phyloP scores from a whole-genome alignment of 2,113 vertebrate genomes.

The Sporophila hypoxantha region DNA sequence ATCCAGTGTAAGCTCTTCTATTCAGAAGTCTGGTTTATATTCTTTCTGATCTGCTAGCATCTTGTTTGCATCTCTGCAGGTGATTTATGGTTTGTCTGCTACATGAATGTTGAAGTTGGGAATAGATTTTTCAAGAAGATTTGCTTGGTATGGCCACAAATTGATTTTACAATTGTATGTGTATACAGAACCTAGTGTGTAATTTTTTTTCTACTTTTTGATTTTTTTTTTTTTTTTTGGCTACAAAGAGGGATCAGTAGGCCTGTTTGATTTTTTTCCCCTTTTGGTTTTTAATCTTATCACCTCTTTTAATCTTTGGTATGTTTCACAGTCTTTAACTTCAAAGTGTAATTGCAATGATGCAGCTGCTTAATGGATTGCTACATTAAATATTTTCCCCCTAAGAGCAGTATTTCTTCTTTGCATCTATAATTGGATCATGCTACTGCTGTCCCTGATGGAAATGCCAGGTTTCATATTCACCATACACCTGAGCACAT shows the following conservation, averaged over 20 bases:
- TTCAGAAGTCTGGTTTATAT: neutral
- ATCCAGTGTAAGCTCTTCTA: neutral
- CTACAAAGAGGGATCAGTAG: neutral
- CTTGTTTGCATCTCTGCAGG: neutral
- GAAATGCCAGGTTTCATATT: conserved; percentile 31
- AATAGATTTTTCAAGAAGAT: neutral
- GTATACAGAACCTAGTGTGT: neutral
- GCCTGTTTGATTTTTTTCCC: neutral
- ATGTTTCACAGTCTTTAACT: conserved; percentile 43
- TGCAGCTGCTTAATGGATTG: conserved; percentile 47
- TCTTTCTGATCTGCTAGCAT: neutral
- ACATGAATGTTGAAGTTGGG: neutral
- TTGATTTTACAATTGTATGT: neutral
- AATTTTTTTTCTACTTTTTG: neutral
- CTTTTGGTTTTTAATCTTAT: neutral
- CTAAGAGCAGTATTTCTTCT: conserved; percentile 53
- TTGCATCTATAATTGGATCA: conserved; percentile 53
- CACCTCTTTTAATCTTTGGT: conserved; percentile 1
- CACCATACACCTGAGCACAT: conserved; percentile 31
- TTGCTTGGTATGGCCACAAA: neutral
- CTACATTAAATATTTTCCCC: conserved; percentile 42
- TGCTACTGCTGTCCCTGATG: conserved; percentile 17
- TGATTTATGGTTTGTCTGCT: neutral
- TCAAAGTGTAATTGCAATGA: conserved; percentile 53
- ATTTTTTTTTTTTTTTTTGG: neutral